Base-by-base conservation (phyloP, 2,888 invertebrate species). In the Pelosia muscerda region DNA sequence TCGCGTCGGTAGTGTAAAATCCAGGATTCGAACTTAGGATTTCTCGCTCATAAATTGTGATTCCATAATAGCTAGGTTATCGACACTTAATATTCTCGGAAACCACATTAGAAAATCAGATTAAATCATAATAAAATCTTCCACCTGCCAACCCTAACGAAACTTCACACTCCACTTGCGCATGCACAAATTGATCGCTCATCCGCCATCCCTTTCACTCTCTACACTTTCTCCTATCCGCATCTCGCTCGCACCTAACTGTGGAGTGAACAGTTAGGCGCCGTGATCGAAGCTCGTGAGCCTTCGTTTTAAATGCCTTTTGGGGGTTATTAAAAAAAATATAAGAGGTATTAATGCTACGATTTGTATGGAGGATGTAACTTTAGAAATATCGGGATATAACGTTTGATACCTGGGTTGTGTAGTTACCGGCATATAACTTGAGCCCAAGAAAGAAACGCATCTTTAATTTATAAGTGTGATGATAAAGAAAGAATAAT, bases 81-180 rank as follows among this genome's bases (percentile, higher is more conserved):
- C n/a, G n/a, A n/a, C n/a, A n/a, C n/a, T n/a, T n/a, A n/a, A n/a
- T 28, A 28, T 42, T 15, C 4, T 19, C 42, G n/a, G 11, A 11
- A 15, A 42, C 10, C 11, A 42, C 49, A 6, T 49, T 19, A 49
- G n/a, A 49, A 9, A 49, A 15, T 49, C 49, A 19, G 2, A 25
- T 25, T 53, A 13, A 23, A 22, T 54, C 2, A 22, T 25, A 2
- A 23, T 54, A 54, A 54, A 34, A 25, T 11, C 63, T 55, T n/a
- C 38, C 19, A 22, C 8, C 11, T 63, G 84, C 13, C 88, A 90
- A 66, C 92, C 92, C 90, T 91, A 82, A 23, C 25, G 54, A 66
- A 73, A 78, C 86, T 89, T 91, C 89, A 91, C 92, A 92, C 88
- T 91, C 91, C 91, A 92, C 89, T 92, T 91, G 89, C 84, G 85